A percentile compares a stretch with the other conserved stretches of the same genome.
Conservation (phyloP, 2,888 invertebrate genomes). For the Ditula angustiorana region DNA sequence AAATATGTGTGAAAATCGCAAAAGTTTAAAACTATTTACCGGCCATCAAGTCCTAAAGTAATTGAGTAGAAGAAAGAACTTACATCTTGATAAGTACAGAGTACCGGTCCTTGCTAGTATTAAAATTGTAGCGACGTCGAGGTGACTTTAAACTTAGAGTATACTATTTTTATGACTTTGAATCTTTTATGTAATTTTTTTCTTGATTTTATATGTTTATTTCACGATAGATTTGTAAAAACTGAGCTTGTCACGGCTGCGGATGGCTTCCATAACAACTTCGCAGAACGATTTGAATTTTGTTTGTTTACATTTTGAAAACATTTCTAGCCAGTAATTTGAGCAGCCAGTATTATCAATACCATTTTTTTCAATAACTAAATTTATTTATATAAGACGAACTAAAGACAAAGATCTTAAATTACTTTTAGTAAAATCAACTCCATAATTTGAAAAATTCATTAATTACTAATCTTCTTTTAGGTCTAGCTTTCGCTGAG, state of each 20-base stretch:
- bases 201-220: slow-evolving; percentile 10
- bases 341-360: not conserved
- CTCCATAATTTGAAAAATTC: not conserved
- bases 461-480: not conserved
- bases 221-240: slow-evolving; percentile 10
- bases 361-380: not conserved
- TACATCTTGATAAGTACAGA: not conserved
- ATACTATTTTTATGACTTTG: slow-evolving; percentile 1
- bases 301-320: not conserved
- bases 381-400: not conserved
- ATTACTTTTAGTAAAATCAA: not conserved
- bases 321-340: not conserved
- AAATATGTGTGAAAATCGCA: not conserved
- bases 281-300: slow-evolving; percentile 2
- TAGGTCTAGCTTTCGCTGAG: too few species aligned
- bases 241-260: not conserved
- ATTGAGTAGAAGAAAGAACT: not conserved
- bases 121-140: slow-evolving; percentile 2
- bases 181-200: not conserved
- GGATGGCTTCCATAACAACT: not conserved
- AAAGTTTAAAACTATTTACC: too few species aligned
- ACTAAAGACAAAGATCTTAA: not conserved
- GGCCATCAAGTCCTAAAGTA: not conserved
- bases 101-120: not conserved
- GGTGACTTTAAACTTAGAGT: slow-evolving; percentile 7